These are phyloP conservation scores for Timandra comae DNA, from an alignment of 2,888 invertebrate species.

Conservation along the genomic window DNA sequence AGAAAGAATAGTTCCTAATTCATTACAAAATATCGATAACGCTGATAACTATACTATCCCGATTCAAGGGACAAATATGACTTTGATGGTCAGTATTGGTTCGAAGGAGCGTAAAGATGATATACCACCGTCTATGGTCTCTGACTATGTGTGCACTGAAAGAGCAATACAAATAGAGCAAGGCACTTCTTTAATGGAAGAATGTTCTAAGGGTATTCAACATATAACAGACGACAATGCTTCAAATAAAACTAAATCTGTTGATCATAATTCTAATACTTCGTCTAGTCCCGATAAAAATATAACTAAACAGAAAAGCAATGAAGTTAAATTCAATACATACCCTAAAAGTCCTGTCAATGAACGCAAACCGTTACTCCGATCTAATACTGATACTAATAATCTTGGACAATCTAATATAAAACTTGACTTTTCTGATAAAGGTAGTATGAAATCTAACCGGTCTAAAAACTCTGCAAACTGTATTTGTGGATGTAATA, in stretches of 20 bases:
- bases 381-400: constrained; percentile 43
- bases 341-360: constrained; percentile 38
- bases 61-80: constrained; percentile 66
- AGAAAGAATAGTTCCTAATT: constrained; percentile 6
- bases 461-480: neutral
- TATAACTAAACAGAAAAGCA: too few species aligned
- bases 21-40: constrained; percentile 12
- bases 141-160: constrained; percentile 34
- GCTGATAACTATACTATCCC: constrained; percentile 50
- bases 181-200: constrained; percentile 40
- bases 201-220: constrained; percentile 49
- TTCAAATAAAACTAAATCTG: constrained; percentile 5
- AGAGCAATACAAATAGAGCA: constrained; percentile 29
- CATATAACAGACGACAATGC: constrained; percentile 19
- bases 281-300: neutral
- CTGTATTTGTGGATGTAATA: constrained; percentile 3
- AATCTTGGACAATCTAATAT: constrained; percentile 21
- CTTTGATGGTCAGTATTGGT: constrained; percentile 44
- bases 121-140: constrained; percentile 8
- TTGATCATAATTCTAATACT: constrained; percentile 13
- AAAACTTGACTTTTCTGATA: neutral
- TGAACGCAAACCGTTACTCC: constrained; percentile 34
- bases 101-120: constrained; percentile 18
- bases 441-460: neutral
- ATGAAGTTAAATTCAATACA: constrained; percentile 32